Percentiles rank a stretch among this genome's conserved stretches.
phyloP scores from a whole-genome alignment of 2,888 invertebrate genomes.

The Pyralis farinalis region DNA sequence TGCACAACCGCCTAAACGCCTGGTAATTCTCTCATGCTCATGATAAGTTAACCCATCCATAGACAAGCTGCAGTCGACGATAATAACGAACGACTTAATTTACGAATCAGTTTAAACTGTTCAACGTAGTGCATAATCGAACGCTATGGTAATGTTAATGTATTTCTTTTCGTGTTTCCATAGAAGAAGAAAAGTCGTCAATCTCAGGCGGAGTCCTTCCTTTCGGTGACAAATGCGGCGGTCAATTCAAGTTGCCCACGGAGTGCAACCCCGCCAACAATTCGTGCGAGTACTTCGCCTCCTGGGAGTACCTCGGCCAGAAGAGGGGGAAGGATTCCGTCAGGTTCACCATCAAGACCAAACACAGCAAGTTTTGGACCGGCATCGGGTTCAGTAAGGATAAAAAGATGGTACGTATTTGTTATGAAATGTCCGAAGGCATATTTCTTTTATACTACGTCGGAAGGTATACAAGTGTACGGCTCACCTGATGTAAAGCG shows the following conservation, averaged over 20 bases:
- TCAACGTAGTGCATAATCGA: too few species aligned
- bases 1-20: too few species aligned
- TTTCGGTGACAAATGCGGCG: conserved; percentile 83
- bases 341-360: conserved; percentile 89
- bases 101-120: too few species aligned
- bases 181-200: conserved; percentile 72
- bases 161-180: conserved; percentile 14
- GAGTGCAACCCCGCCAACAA: conserved; percentile 83
- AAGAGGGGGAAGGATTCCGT: conserved; percentile 86
- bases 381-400: conserved; percentile 94
- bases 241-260: conserved; percentile 88
- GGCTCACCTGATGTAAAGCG: too few species aligned
- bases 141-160: too few species aligned
- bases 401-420: conserved; percentile 89
- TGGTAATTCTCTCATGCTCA: too few species aligned
- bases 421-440: too few species aligned
- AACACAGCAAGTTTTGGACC: conserved; percentile 91
- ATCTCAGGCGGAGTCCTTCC: conserved; percentile 55
- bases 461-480: too few species aligned
- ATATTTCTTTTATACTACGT: too few species aligned
- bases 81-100: too few species aligned
- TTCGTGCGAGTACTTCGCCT: conserved; percentile 88
- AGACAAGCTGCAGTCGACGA: too few species aligned
- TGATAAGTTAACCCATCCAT: too few species aligned
- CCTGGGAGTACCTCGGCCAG: conserved; percentile 88